phyloP scores from a whole-genome alignment of 2,797 vertebrate genomes.

The Chelon labrosus region DNA sequence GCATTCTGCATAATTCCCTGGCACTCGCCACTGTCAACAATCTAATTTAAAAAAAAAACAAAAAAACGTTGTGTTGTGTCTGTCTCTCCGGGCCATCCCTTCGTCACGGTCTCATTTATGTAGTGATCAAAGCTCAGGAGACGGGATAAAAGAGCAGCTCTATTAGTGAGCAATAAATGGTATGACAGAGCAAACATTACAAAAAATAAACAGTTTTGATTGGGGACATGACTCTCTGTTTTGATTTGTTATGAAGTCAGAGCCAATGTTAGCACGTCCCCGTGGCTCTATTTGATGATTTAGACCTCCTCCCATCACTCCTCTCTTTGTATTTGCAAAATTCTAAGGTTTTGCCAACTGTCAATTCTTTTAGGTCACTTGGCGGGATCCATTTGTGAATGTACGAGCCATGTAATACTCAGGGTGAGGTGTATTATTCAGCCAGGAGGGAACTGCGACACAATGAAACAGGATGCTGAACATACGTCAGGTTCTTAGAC shows the following conservation, averaged over 20 bases:
- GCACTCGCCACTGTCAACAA: constrained; percentile 24
- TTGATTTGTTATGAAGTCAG: constrained; percentile 59
- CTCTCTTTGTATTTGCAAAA: constrained; percentile 29
- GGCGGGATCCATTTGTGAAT: constrained; percentile 40
- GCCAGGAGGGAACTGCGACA: constrained; percentile 37
- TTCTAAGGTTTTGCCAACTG: constrained; percentile 43
- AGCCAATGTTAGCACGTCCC: constrained; percentile 40
- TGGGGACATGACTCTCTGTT: constrained; percentile 28
- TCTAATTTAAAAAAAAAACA: constrained; percentile 42
- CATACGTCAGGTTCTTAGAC: constrained; percentile 44
- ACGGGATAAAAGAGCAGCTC: constrained; percentile 35
- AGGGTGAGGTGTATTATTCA: constrained; percentile 43
- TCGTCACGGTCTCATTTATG: constrained; percentile 49
- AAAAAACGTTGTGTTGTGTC: constrained; percentile 26
- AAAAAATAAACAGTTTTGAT: constrained; percentile 44
- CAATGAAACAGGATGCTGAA: constrained; percentile 26
- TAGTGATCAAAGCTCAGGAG: constrained; percentile 47
- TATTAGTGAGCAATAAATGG: constrained; percentile 51
- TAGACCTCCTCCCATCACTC: constrained; percentile 15
- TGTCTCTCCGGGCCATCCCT: constrained; percentile 48
- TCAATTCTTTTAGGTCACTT: constrained; percentile 46
- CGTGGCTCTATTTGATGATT: constrained; percentile 46
- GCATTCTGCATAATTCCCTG: constrained; percentile 22
- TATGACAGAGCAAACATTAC: constrained; percentile 33
- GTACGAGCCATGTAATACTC: constrained; percentile 43